Base-by-base conservation (phyloP, 2,888 invertebrate species). In the Meteorus colon region DNA sequence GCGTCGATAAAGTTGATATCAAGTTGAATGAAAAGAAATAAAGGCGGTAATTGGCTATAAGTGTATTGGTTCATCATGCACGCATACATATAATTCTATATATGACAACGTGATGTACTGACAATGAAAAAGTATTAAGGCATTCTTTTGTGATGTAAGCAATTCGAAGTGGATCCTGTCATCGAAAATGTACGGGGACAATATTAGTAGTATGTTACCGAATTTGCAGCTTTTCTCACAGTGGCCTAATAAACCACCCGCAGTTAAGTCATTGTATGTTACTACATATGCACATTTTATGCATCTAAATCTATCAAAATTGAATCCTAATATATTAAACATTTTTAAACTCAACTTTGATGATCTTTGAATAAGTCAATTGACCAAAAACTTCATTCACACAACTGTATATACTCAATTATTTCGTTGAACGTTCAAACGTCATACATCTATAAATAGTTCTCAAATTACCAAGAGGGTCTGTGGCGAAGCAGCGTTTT, bases 361-460 rank as follows among this genome's bases (percentile, higher is more conserved):
- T 6, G 29, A 29, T 60, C 41, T 34, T 4, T 14, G 12, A 59
- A 29, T 34, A 8, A 41, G 37, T 41, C 41, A 24, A 41, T 37
- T 65, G 19, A 34, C 37, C 34, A n/a, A 19, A 51, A 72, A 45
- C 10, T 24, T 37, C 55, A 69, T 34, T 69, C 45, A 31, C 27
- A 62, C 27, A 62, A 51, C 71, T 55, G 5, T 55, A 55, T 55
- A 19, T 65, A 77, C 76, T 74, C 80, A 79, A 81, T 81, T 81
- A 82, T 82, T 82, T 77, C 78, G 81, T 82, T 80, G 81, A 80
- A 81, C 77, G 79, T 81, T 78, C 76, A 78, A 77, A 79, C 76
- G 80, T 77, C 76, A 77, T 83, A 81, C 78, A 73, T 80, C 84
- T 88, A 87, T 87, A 87, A 88, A 87, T 88, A 87, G 84, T 81